Conservation (phyloP, 1,140 invertebrate genomes). For the Aphelenchoides fujianensis region DNA sequence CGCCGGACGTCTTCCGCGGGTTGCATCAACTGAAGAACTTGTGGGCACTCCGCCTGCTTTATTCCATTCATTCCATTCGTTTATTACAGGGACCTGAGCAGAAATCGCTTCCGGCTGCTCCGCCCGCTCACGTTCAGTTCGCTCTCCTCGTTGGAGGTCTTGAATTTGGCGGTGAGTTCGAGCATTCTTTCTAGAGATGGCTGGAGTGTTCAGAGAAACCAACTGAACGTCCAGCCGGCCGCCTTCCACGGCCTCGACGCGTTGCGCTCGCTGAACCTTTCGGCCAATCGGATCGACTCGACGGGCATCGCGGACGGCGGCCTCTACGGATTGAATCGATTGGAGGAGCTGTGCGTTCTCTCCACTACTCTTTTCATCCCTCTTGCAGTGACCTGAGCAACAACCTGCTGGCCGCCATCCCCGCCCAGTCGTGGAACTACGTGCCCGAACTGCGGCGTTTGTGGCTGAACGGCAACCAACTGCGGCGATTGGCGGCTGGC, state of each 20-base stretch:
- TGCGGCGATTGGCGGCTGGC: not conserved
- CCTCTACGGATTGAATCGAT: not conserved
- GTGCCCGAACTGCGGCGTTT: constrained; percentile 2
- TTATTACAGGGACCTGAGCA: constrained; percentile 7
- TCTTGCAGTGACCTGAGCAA: not conserved
- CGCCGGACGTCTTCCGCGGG: not conserved
- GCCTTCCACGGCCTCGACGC: constrained; percentile 1
- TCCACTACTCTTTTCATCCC: too few species aligned
- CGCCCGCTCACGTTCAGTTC: not conserved
- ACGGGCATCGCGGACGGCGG: not conserved
- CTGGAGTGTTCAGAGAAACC: too few species aligned
- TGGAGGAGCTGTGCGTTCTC: not conserved
- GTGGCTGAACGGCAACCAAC: not conserved
- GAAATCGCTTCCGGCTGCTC: not conserved
- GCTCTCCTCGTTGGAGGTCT: not conserved
- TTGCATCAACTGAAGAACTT: not conserved
- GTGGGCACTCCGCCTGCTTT: not conserved
- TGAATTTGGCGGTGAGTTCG: constrained; percentile 21
- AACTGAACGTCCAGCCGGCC: not conserved
- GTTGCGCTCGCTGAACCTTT: not conserved
- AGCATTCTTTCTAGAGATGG: too few species aligned
- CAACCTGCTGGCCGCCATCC: not conserved
- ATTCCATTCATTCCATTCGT: not conserved
- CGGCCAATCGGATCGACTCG: not conserved
- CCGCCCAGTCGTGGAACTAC: not conserved